These are phyloP conservation scores for Pogonocichla stellata DNA, from an alignment of 2,113 vertebrate genomes.

Conservation along the genomic window DNA sequence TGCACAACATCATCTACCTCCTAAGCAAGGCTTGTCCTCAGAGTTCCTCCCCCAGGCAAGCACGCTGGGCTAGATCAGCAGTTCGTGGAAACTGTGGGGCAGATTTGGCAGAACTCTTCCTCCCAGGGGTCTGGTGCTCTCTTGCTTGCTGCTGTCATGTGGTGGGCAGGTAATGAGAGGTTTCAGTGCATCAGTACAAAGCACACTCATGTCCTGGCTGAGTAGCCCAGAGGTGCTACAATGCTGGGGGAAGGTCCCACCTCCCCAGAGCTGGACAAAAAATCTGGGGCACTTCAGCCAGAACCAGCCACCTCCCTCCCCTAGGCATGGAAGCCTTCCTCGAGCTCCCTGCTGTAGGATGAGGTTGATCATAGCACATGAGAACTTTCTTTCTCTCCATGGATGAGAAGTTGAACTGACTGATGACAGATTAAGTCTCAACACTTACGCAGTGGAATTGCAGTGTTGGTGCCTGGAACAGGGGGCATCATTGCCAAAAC, in stretches of 20 bases:
- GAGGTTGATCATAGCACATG: rapidly evolving
- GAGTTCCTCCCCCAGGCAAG: neutral
- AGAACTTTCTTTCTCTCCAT: neutral
- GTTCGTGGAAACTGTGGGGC: neutral
- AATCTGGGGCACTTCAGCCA: neutral
- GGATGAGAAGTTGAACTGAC: neutral
- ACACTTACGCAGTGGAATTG: neutral
- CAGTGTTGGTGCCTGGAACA: rapidly evolving
- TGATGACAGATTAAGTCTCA: neutral
- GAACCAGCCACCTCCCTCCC: neutral
- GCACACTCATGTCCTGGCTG: rapidly evolving
- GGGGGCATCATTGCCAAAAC: rapidly evolving
- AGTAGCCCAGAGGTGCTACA: rapidly evolving
- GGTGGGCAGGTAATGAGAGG: neutral
- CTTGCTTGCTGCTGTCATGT: neutral
- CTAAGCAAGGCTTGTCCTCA: neutral
- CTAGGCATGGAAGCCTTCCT: neutral
- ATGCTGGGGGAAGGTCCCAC: neutral
- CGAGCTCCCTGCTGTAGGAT: neutral
- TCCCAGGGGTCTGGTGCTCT: neutral
- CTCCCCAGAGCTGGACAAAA: neutral
- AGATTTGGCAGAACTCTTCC: neutral
- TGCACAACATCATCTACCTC: neutral
- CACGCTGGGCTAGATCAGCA: rapidly evolving
- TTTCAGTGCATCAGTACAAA: neutral